phyloP scores from a whole-genome alignment of 2,797 vertebrate genomes.

The Chanos chanos region DNA sequence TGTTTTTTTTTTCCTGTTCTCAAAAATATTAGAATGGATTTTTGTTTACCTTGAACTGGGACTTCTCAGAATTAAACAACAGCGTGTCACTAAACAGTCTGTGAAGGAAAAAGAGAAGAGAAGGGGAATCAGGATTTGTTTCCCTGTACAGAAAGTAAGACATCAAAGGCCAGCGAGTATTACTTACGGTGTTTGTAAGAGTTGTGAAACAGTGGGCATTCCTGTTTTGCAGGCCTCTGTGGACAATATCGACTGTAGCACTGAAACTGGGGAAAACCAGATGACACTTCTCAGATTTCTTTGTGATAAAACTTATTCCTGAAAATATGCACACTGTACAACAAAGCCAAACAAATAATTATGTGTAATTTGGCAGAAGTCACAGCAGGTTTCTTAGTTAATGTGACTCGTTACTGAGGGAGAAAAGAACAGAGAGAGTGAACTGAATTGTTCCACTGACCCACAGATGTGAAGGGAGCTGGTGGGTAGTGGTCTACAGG shows the following conservation, averaged over 20 bases:
- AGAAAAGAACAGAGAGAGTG: background rate
- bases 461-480: slow-evolving; percentile 77
- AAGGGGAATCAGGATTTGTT: background rate
- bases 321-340: no score
- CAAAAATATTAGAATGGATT: no score
- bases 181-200: slow-evolving; percentile 92
- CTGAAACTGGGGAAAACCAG: slow-evolving; percentile 72
- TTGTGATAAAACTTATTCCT: no score
- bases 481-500: slow-evolving; percentile 84
- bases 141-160: background rate
- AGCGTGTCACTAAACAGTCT: slow-evolving; percentile 90
- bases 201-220: slow-evolving; percentile 84
- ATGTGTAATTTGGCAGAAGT: no score
- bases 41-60: slow-evolving; percentile 92
- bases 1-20: no score
- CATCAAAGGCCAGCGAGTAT: background rate
- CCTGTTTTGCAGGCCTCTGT: slow-evolving; percentile 89
- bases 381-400: no score
- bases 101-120: slow-evolving; percentile 13
- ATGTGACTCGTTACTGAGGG: no score
- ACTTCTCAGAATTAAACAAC: slow-evolving; percentile 84
- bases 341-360: no score
- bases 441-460: slow-evolving; percentile 67
- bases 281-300: background rate
- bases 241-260: slow-evolving; percentile 93